These are phyloP conservation scores for Trissolcus japonicus DNA, from an alignment of 2,888 invertebrate genomes.

Conservation along the genomic window DNA sequence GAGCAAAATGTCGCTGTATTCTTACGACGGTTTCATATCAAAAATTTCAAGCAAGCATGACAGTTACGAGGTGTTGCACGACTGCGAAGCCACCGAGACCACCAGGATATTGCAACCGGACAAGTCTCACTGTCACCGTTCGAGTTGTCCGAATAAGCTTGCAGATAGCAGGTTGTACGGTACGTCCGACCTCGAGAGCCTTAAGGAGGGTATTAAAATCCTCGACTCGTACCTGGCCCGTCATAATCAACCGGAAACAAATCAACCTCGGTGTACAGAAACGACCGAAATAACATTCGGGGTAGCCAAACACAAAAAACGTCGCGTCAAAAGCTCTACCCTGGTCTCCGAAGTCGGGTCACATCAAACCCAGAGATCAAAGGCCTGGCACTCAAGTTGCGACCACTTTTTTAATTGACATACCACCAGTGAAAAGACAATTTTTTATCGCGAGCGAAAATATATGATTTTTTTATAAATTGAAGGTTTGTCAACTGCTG, in stretches of 20 bases:
- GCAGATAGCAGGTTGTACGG: constrained; percentile 40
- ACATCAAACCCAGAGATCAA: constrained; percentile 33
- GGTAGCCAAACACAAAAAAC: constrained; percentile 61
- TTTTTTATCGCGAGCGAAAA: too few species aligned
- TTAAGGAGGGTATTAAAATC: constrained; percentile 68
- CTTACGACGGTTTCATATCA: constrained; percentile 64
- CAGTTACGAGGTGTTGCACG: constrained; percentile 66
- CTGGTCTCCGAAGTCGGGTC: constrained; percentile 18
- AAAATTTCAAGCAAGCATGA: constrained; percentile 61
- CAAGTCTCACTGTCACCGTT: constrained; percentile 17
- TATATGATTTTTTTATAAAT: too few species aligned
- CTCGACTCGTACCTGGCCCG: constrained; percentile 67
- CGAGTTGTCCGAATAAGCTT: constrained; percentile 18
- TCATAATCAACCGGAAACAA: constrained; percentile 33
- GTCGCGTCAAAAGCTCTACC: constrained; percentile 27
- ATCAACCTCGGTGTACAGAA: constrained; percentile 49
- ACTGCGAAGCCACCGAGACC: constrained; percentile 67
- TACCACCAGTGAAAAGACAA: too few species aligned
- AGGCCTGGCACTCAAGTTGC: constrained; percentile 62
- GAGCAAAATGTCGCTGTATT: constrained; percentile 62
- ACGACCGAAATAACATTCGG: constrained; percentile 62
- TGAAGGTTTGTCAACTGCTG: too few species aligned
- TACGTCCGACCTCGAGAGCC: constrained; percentile 66
- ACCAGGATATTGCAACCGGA: constrained; percentile 56
- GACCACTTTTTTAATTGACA: constrained; percentile 59